These are phyloP conservation scores for Euplexia lucipara DNA, from an alignment of 2,888 invertebrate genomes.

Conservation along the genomic window DNA sequence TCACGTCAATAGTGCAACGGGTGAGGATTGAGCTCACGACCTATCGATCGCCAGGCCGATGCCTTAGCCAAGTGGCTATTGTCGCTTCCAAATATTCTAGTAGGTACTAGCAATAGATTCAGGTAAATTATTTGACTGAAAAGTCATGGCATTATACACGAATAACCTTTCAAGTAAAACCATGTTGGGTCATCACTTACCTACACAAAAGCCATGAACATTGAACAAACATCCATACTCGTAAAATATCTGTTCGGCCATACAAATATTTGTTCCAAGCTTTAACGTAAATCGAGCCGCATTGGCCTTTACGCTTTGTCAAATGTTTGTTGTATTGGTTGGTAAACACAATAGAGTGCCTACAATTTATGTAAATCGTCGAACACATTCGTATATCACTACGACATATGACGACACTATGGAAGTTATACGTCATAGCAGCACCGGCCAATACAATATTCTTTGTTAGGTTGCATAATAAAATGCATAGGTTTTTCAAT, in stretches of 20 bases:
- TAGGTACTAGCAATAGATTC: not conserved
- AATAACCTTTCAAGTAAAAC: slow-evolving; percentile 17
- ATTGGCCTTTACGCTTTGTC: slow-evolving; percentile 36
- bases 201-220: slow-evolving; percentile 29
- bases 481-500: too few species aligned
- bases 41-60: too few species aligned
- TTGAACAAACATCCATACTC: slow-evolving; percentile 42
- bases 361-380: slow-evolving; percentile 41
- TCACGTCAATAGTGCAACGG: too few species aligned
- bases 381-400: slow-evolving; percentile 43
- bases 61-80: too few species aligned
- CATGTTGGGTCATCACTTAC: slow-evolving; percentile 27
- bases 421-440: slow-evolving; percentile 29
- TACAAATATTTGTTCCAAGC: slow-evolving; percentile 42
- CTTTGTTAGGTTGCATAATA: too few species aligned
- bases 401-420: slow-evolving; percentile 36
- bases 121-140: slow-evolving; percentile 8
- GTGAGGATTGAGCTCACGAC: too few species aligned
- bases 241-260: slow-evolving; percentile 31
- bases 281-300: slow-evolving; percentile 16
- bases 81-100: too few species aligned
- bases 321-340: slow-evolving; percentile 46
- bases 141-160: slow-evolving; percentile 5
- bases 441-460: not conserved
- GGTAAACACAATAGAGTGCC: slow-evolving; percentile 45